Base-by-base conservation (phyloP, 2,113 vertebrate species). In the Brachypodius melanocephalos region DNA sequence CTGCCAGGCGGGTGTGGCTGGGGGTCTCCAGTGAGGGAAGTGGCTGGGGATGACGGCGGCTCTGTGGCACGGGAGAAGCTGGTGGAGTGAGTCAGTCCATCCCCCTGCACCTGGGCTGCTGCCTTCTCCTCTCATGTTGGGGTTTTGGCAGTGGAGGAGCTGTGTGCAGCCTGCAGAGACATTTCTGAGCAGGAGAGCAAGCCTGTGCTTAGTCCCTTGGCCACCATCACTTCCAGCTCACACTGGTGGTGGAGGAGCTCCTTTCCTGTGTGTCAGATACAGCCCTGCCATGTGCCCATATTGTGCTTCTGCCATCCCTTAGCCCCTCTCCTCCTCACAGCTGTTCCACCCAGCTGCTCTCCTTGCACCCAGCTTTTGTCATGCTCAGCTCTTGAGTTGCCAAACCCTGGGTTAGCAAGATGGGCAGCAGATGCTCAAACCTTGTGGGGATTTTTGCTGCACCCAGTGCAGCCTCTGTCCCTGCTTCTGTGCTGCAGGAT, bases 11-110 rank as follows among this genome's bases (percentile, higher is more conserved):
- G 34, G 43, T 0, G 0, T 57, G 76, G 1, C 28, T 3, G 4
- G 36, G 75, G 32, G 3, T 21, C 5, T 4, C 28, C 67, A 4
- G 29, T 4, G 12, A 49, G 46, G 78, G 71, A 22, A 0, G 2
- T 17, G 81, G 20, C 66, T 45, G 85, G 68, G 24, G 71, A 14
- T 0, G 2, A 3, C 0, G 2, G 65, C 0, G 0, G 20, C 63
- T 49, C 40, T 0, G 0, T 22, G 65, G 72, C 68, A 40, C 0
- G 0, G 67, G 21, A 63, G 38, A 11, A 1, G 0, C 54, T 55
- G 65, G 19, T 52, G 61, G 65, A 67, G 52, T 0, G 4, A 40
- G 67, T 48, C 3, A 0, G 14, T 68, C 65, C 4, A 1, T 63
- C 24, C 22, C 13, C 10, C 45, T 40, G 45, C 3, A 1, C 52